Base-by-base conservation (phyloP, 1,140 invertebrate species). In the Drosophila orosa region DNA sequence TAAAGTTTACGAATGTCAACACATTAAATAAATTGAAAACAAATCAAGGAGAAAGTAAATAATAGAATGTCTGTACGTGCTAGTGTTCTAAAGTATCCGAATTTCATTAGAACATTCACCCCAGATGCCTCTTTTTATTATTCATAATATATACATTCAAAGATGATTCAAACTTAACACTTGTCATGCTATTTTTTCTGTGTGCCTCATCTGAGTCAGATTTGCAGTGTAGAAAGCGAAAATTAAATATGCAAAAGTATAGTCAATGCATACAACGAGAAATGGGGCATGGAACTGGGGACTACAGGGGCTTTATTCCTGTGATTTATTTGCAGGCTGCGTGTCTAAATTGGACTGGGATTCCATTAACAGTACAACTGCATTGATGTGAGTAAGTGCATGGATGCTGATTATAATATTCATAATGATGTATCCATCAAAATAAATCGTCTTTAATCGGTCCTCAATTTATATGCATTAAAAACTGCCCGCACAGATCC, bases 331-430 rank as follows among this genome's bases (percentile, higher is more conserved):
- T 78, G 57, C 84, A 61, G 55, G 56, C 66, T 68, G 57, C 65
- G 83, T 77, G 80, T 44, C 73, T 67, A 87, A 89, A 89, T 87
- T 80, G 83, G 61, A 77, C 66, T 78, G 79, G 79, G 80, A 86
- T 89, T 83, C 80, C 71, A 89, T 86, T 89, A 74, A 80, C 58
- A 59, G 63, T 71, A 80, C 80, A 73, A 57, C 59, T 87, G 61
- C 71, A 87, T 33, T 65, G 55, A 40, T 71, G 39, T 31, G 17
- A 62, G 63, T n/a, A 29, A 13, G 45, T 48, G 45, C n/a, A 6
- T 12, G 45, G n/a, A 1, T 48, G 37, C 33, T 35, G 29, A 42
- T 19, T 31, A 19, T 60, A 57, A 40, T 63, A 66, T 42, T 52
- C 44, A 79, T 80, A 35, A 57, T 55, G 40, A 55, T 61, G 52